phyloP scores from a whole-genome alignment of 2,797 vertebrate species.

The Mormyrus proboscirostris region DNA sequence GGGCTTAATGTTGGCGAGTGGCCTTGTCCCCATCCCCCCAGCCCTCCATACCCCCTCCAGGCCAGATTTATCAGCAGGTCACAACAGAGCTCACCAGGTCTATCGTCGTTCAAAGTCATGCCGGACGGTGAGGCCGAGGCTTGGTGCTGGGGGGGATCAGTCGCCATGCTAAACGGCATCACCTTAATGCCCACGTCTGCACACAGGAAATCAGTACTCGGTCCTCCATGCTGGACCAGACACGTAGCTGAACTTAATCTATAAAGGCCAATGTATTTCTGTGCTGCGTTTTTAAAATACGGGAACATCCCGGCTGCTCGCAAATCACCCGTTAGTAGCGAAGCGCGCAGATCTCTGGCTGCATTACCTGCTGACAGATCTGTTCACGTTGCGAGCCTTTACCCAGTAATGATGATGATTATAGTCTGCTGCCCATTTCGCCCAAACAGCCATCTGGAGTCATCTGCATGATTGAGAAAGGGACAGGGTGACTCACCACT shows the following conservation, averaged over 20 bases:
- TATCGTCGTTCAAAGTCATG: constrained; percentile 14
- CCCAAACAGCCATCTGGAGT: constrained; percentile 65
- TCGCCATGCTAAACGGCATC: not conserved
- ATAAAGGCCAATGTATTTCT: not conserved
- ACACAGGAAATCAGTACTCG: not conserved
- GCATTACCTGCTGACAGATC: constrained; percentile 3
- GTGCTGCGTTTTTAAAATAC: not conserved
- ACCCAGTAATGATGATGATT: constrained; percentile 59
- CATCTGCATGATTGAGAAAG: constrained; percentile 62
- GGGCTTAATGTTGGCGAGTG: constrained; percentile 1
- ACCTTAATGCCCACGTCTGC: not conserved
- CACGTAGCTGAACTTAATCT: not conserved
- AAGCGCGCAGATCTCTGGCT: not conserved
- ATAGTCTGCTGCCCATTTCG: constrained; percentile 52
- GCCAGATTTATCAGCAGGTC: constrained; percentile 5
- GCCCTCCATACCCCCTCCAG: not conserved
- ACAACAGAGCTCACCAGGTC: constrained; percentile 2
- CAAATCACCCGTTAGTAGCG: not conserved
- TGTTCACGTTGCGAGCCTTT: not conserved
- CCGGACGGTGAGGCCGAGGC: not conserved
- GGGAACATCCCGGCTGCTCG: not conserved
- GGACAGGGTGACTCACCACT: constrained; percentile 43
- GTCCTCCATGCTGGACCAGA: not conserved
- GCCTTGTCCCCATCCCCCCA: not conserved
- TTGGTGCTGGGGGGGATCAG: not conserved